phyloP scores from a whole-genome alignment of 2,113 vertebrate genomes.

The Phainopepla nitens region DNA sequence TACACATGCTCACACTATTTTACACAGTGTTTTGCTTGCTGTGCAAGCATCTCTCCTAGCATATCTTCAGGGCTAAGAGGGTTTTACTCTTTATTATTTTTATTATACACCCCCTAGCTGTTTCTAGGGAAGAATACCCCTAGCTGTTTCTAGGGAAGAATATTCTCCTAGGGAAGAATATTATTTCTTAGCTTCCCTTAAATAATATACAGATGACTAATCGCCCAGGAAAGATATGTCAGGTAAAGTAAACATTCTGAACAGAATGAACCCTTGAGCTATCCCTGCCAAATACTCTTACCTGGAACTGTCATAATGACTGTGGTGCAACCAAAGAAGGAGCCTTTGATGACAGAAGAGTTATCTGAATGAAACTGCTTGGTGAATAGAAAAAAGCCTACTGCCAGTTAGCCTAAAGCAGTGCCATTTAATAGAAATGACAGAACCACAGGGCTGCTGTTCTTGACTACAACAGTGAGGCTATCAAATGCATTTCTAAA shows the following conservation, averaged over 20 bases:
- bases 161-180: not conserved
- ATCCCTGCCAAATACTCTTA: conserved; percentile 54
- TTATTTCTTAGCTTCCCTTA: not conserved
- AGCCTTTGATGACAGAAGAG: conserved; percentile 30
- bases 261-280: conserved; percentile 65
- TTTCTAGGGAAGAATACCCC: not conserved
- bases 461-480: not conserved
- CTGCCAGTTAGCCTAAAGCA: not conserved
- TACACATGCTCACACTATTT: not conserved
- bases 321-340: conserved; percentile 9
- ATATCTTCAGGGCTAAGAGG: not conserved
- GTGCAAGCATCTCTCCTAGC: not conserved
- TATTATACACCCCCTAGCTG: not conserved
- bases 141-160: not conserved
- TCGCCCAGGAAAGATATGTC: conserved; percentile 45
- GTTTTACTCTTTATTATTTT: not conserved
- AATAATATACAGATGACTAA: conserved; percentile 45
- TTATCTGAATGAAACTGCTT: conserved; percentile 28
- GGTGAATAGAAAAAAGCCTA: conserved; percentile 28
- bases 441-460: not conserved
- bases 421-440: not conserved
- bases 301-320: conserved; percentile 63
- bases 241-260: conserved; percentile 63
- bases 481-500: not conserved
- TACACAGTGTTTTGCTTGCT: not conserved